These are phyloP conservation scores for Zenarchopterus dispar DNA, from an alignment of 2,797 vertebrate species.

Conservation along the genomic window DNA sequence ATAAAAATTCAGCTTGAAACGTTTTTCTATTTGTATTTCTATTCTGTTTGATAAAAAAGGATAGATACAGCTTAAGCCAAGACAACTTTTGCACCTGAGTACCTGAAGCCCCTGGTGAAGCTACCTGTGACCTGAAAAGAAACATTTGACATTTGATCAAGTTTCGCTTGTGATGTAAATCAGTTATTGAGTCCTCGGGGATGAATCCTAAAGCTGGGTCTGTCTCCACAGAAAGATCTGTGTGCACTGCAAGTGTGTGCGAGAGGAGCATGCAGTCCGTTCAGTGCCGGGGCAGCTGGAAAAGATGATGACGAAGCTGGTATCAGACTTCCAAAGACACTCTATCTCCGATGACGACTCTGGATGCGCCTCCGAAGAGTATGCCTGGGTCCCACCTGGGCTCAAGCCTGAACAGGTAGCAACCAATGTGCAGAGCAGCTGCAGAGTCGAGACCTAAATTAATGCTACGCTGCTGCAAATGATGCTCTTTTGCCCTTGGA, in stretches of 20 bases:
- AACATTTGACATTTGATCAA: slow-evolving; percentile 22
- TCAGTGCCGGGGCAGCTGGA: slow-evolving; percentile 87
- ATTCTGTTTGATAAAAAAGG: too few species aligned
- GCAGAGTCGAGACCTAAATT: slow-evolving; percentile 14
- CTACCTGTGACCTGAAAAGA: background rate
- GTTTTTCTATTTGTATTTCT: too few species aligned
- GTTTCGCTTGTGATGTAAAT: slow-evolving; percentile 44
- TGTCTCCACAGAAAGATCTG: slow-evolving; percentile 89
- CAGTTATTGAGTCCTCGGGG: slow-evolving; percentile 16
- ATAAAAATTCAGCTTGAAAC: too few species aligned
- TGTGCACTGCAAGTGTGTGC: slow-evolving; percentile 91
- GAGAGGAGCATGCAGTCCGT: slow-evolving; percentile 89
- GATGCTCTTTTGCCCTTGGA: slow-evolving; percentile 8
- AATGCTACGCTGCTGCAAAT: background rate
- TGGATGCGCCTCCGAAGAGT: slow-evolving; percentile 91
- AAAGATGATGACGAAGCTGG: slow-evolving; percentile 90
- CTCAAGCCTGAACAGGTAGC: slow-evolving; percentile 93
- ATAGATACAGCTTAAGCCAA: background rate
- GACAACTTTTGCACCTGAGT: slow-evolving; percentile 13
- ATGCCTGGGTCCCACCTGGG: slow-evolving; percentile 91
- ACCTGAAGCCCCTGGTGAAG: slow-evolving; percentile 29
- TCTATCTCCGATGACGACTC: slow-evolving; percentile 92
- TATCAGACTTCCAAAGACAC: slow-evolving; percentile 90
- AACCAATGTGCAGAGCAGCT: background rate
- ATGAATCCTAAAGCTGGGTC: slow-evolving; percentile 13